Evolutionary conservation across 2,113 vertebrate species (phyloP).

Genomic region (Eulemur macaco): DNA sequence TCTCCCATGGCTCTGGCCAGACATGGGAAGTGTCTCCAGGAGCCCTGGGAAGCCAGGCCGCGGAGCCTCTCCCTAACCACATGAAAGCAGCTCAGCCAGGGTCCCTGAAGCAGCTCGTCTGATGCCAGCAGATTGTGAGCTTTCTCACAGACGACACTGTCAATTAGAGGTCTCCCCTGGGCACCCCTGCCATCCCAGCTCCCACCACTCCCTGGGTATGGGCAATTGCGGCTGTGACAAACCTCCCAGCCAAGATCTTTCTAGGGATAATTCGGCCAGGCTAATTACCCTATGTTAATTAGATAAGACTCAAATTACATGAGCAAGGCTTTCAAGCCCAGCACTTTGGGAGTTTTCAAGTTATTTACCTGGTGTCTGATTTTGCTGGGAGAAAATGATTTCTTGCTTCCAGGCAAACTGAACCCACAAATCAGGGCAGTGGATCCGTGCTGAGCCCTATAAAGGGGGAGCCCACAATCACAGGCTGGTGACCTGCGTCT

Average conservation of each 20-base stretch:
- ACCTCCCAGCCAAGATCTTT: slow-evolving; percentile 60
- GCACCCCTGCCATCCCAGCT: not conserved
- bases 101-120: slow-evolving; percentile 47
- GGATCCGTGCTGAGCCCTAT: slow-evolving; percentile 56
- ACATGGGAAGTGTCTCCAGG: not conserved
- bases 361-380: slow-evolving; percentile 52
- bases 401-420: slow-evolving; percentile 73
- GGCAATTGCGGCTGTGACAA: slow-evolving; percentile 23
- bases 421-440: slow-evolving; percentile 58
- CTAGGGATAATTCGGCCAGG: slow-evolving; percentile 44
- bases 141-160: slow-evolving; percentile 46
- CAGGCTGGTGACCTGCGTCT: not conserved
- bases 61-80: slow-evolving; percentile 44
- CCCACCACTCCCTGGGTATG: not conserved
- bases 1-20: not conserved
- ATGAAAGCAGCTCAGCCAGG: slow-evolving; percentile 46
- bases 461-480: slow-evolving; percentile 50
- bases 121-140: not conserved
- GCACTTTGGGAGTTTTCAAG: slow-evolving; percentile 48
- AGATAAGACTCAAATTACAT: slow-evolving; percentile 70
- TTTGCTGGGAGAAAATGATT: slow-evolving; percentile 72
- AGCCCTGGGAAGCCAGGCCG: slow-evolving; percentile 9
- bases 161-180: slow-evolving; percentile 61
- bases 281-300: slow-evolving; percentile 50
- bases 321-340: slow-evolving; percentile 39